phyloP scores from a whole-genome alignment of 1,140 invertebrate species.

The Hylyphantes graminicola region DNA sequence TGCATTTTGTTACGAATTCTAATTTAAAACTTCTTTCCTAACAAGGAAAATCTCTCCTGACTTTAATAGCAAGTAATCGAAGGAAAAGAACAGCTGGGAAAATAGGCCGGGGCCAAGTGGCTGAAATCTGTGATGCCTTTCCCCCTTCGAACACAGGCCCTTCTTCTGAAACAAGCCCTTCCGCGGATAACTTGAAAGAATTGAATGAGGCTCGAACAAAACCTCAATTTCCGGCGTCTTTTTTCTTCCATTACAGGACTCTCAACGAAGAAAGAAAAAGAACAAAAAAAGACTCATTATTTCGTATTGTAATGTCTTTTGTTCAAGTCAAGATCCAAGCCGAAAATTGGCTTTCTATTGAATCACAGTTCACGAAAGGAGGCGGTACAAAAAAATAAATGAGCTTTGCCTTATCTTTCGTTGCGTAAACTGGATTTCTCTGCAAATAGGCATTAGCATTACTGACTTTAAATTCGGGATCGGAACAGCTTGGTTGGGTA shows the following conservation, averaged over 20 bases:
- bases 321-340: constrained; percentile 33
- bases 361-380: constrained; percentile 23
- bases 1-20: no score
- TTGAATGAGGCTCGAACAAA: constrained; percentile 51
- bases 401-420: background rate
- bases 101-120: no score
- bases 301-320: constrained; percentile 54
- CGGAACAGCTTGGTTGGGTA: no score
- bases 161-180: no score
- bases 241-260: constrained; percentile 43
- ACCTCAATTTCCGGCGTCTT: constrained; percentile 54
- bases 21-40: no score
- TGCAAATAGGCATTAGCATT: background rate
- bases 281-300: constrained; percentile 35
- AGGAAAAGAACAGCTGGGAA: no score
- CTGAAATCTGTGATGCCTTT: no score
- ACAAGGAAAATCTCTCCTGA: no score
- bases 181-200: constrained; percentile 29
- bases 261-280: constrained; percentile 41
- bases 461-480: background rate
- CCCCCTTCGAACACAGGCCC: background rate
- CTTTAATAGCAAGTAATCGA: no score
- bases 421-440: background rate
- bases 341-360: constrained; percentile 45
- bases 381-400: constrained; percentile 9